A percentile compares a stretch with the other conserved stretches of the same genome.
phyloP scores from a whole-genome alignment of 2,888 invertebrate species.

The Oegoconia quadripuncta region DNA sequence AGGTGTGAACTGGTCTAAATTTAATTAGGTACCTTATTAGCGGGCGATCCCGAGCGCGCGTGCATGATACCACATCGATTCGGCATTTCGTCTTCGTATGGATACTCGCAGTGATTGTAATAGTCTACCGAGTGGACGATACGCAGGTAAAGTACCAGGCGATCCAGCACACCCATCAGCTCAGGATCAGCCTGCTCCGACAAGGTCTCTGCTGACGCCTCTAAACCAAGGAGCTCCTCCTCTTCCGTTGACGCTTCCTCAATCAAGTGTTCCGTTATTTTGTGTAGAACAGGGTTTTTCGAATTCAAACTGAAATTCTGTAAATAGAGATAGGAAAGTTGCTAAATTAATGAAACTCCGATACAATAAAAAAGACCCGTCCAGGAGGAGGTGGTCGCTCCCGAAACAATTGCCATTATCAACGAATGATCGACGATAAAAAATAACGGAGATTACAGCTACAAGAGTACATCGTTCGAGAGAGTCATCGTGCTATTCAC shows the following conservation, averaged over 20 bases:
- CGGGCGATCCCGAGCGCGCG: slow-evolving; percentile 93
- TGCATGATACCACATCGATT: slow-evolving; percentile 99
- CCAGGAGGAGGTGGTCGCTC: no score
- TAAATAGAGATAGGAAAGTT: slow-evolving; percentile 11
- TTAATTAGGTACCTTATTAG: slow-evolving; percentile 81
- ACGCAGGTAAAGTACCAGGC: slow-evolving; percentile 94
- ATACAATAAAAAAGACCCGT: no score
- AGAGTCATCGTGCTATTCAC: no score
- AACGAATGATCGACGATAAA: no score
- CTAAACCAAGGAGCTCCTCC: slow-evolving; percentile 91
- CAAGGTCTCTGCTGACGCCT: slow-evolving; percentile 48
- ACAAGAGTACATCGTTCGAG: no score
- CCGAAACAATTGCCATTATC: no score
- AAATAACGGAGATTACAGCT: no score
- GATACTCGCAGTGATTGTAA: slow-evolving; percentile 99
- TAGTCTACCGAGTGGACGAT: slow-evolving; percentile 99
- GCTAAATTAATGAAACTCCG: no score
- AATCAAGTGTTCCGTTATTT: slow-evolving; percentile 98
- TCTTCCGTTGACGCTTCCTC: slow-evolving; percentile 99
- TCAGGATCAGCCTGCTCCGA: slow-evolving; percentile 60
- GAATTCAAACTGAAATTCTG: slow-evolving; percentile 84
- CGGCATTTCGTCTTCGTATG: slow-evolving; percentile 99
- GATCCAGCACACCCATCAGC: slow-evolving; percentile 83
- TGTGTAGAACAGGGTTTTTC: slow-evolving; percentile 95
- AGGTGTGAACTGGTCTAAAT: background rate